Conservation (phyloP, 2,797 vertebrate species). For the Microhierax caerulescens region DNA sequence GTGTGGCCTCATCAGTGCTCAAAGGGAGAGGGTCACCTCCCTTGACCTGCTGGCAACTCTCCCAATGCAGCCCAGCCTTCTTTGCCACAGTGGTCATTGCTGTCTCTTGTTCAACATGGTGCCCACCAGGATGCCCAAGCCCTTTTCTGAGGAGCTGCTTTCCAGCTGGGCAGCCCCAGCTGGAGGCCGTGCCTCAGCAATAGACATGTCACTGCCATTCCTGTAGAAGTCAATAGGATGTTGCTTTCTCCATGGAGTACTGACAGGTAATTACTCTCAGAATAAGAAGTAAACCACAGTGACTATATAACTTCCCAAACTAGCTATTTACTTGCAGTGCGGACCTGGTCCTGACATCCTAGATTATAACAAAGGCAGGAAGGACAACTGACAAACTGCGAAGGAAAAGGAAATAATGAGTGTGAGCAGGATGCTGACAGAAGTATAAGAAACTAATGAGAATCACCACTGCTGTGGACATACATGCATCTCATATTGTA, state of each 20-base stretch:
- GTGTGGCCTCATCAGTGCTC: not conserved
- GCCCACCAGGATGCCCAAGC: not conserved
- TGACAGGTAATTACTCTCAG: not conserved
- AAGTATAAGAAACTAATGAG: not conserved
- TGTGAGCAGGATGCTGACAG: not conserved
- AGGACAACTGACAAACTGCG: not conserved
- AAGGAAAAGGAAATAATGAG: not conserved
- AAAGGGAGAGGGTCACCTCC: not conserved
- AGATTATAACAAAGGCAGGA: not conserved
- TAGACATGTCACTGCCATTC: accelerated
- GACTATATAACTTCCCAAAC: not conserved
- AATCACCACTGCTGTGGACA: not conserved
- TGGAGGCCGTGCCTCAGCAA: not conserved
- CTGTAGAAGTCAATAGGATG: not conserved
- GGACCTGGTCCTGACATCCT: not conserved
- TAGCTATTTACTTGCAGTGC: not conserved
- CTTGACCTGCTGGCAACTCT: not conserved
- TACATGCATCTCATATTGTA: not conserved
- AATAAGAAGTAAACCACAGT: not conserved
- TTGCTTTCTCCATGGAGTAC: not conserved
- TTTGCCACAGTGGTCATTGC: not conserved
- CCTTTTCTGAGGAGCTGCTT: not conserved
- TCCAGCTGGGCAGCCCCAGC: not conserved
- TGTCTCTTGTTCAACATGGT: not conserved
- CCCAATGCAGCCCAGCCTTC: too few species aligned